These are phyloP conservation scores for Drymonia ruficornis DNA, from an alignment of 2,888 invertebrate genomes.

Conservation along the genomic window DNA sequence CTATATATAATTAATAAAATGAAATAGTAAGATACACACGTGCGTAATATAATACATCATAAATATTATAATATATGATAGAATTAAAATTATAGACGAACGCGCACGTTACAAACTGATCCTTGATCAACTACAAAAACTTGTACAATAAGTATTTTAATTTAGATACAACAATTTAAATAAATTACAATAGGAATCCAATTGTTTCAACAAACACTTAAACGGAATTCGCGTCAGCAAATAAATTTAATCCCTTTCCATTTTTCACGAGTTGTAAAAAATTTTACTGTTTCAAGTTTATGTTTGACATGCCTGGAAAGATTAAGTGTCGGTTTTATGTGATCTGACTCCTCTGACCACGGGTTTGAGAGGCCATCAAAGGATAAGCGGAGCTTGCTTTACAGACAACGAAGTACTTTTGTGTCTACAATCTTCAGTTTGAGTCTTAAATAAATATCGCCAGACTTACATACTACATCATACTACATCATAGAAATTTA, in stretches of 20 bases:
- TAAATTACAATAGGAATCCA: slow-evolving; percentile 31
- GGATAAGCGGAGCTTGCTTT: not conserved
- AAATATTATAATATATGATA: no score
- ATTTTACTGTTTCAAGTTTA: slow-evolving; percentile 59
- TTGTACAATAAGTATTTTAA: not conserved
- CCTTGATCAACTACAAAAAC: not conserved
- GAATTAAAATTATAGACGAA: no score
- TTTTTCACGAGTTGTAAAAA: slow-evolving; percentile 60
- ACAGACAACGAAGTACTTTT: not conserved
- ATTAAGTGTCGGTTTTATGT: slow-evolving; percentile 59
- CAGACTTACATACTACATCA: no score
- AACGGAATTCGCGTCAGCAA: slow-evolving; percentile 42
- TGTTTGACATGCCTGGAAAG: slow-evolving; percentile 47
- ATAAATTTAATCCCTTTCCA: slow-evolving; percentile 55
- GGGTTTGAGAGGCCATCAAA: slow-evolving; percentile 20
- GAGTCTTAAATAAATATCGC: no score
- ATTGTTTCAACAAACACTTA: slow-evolving; percentile 41
- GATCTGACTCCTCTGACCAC: slow-evolving; percentile 48
- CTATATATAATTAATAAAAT: no score
- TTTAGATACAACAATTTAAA: slow-evolving; percentile 15
- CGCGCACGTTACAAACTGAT: no score
- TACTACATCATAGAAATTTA: no score
- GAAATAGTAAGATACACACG: no score
- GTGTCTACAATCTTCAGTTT: no score
- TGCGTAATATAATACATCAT: no score